phyloP scores from a whole-genome alignment of 2,888 invertebrate genomes.

The Epistrophe grossulariae region DNA sequence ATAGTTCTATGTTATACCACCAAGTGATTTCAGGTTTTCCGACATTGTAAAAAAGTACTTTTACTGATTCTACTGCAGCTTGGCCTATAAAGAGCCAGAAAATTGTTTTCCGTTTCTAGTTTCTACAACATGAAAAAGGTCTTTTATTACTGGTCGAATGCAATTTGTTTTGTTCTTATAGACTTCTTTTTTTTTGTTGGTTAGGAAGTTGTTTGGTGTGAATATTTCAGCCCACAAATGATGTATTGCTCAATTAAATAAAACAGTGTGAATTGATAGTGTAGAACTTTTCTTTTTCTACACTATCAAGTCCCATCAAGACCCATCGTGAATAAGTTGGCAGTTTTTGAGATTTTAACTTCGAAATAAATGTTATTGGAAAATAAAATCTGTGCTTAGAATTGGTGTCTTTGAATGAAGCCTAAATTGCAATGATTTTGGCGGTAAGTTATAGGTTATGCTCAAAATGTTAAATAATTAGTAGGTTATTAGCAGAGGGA shows the following conservation, averaged over 20 bases:
- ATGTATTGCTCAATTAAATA: background rate
- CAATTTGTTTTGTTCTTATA: background rate
- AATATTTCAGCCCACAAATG: background rate
- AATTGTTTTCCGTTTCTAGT: conserved; percentile 5
- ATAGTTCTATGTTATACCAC: conserved; percentile 25
- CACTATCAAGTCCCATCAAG: too few species aligned
- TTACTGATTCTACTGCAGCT: background rate
- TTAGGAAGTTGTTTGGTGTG: background rate
- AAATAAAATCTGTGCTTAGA: too few species aligned
- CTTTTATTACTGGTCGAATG: background rate
- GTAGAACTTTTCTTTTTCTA: too few species aligned
- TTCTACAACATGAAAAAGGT: background rate
- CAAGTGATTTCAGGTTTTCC: conserved; percentile 34
- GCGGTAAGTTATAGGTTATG: too few species aligned
- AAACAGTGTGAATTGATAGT: background rate
- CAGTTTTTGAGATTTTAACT: too few species aligned
- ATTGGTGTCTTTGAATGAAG: too few species aligned
- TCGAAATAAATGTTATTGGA: too few species aligned
- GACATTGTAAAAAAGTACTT: conserved; percentile 12
- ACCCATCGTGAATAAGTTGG: too few species aligned
- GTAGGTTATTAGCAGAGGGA: too few species aligned
- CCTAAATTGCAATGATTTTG: too few species aligned
- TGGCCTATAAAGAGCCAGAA: background rate
- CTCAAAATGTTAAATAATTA: too few species aligned
- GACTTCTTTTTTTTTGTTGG: background rate